phyloP scores from a whole-genome alignment of 2,888 invertebrate species.

The Sylvicola cinctus region DNA sequence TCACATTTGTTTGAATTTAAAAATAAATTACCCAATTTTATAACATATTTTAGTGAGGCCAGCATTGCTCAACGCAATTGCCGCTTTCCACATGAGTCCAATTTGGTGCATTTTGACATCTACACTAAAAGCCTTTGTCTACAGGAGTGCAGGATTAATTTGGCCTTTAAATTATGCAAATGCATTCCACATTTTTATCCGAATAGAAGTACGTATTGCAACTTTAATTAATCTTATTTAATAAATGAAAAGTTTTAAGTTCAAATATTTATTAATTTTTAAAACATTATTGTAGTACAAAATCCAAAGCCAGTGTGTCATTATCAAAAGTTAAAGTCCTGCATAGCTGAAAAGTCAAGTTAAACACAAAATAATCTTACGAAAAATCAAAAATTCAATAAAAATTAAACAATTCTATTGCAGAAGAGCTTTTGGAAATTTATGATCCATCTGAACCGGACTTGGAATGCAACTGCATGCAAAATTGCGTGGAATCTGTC shows the following conservation, averaged over 20 bases:
- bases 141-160: constrained; percentile 22
- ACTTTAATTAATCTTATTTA: not conserved
- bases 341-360: constrained; percentile 10
- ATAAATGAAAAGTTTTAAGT: not conserved
- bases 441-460: not conserved
- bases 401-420: not conserved
- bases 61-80: constrained; percentile 19
- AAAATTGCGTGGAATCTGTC: constrained; percentile 17
- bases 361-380: constrained; percentile 14
- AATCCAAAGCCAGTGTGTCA: constrained; percentile 12
- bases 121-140: constrained; percentile 20
- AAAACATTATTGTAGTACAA: no score
- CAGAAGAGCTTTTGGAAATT: not conserved
- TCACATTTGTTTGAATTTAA: no score
- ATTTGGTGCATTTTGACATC: constrained; percentile 20
- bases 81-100: constrained; percentile 20
- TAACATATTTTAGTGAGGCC: constrained; percentile 12
- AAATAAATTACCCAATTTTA: not conserved
- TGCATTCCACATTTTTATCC: constrained; percentile 27
- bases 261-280: constrained; percentile 1
- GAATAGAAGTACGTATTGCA: constrained; percentile 14
- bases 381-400: constrained; percentile 3
- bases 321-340: constrained; percentile 14
- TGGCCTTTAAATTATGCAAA: constrained; percentile 18
- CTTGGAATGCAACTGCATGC: constrained; percentile 15